A percentile compares a stretch with the other conserved stretches of the same genome.
Conservation (phyloP, 2,797 vertebrate species). For the Rousettus madagascariensis region DNA sequence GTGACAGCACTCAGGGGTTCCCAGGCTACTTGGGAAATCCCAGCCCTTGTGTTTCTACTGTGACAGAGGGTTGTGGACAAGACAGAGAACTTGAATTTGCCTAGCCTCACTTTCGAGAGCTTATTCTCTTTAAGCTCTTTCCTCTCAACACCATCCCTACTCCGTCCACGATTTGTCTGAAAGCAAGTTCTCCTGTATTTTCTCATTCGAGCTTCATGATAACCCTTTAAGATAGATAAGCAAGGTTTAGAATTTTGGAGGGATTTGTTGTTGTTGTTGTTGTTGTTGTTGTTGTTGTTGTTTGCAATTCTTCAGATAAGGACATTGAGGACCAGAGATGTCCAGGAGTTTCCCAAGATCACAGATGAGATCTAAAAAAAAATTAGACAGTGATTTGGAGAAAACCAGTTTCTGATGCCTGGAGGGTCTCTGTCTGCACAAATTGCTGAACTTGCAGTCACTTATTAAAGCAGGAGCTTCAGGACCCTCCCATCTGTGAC, state of each 20-base stretch:
- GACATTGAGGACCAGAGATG: neutral
- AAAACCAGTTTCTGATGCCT: neutral
- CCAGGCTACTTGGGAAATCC: neutral
- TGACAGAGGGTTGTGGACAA: neutral
- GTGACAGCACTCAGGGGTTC: slow-evolving; percentile 29
- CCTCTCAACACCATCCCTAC: neutral
- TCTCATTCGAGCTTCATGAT: neutral
- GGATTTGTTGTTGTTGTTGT: neutral
- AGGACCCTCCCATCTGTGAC: neutral
- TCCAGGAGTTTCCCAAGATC: neutral
- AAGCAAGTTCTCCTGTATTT: neutral
- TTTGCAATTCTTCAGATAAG: neutral
- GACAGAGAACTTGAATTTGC: neutral
- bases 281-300: too few species aligned
- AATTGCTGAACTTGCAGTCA: neutral
- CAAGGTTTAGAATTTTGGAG: neutral
- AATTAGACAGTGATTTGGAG: neutral
- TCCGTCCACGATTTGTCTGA: neutral
- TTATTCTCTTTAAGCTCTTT: neutral
- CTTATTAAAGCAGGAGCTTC: neutral
- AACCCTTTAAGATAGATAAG: neutral
- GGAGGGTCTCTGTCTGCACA: neutral
- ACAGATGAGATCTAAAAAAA: neutral
- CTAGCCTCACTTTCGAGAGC: neutral
- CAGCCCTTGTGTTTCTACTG: neutral